Evolutionary conservation across 64 coral and sea anemone species (phyloP).

Genomic region (Stichodactyla helianthus): DNA sequence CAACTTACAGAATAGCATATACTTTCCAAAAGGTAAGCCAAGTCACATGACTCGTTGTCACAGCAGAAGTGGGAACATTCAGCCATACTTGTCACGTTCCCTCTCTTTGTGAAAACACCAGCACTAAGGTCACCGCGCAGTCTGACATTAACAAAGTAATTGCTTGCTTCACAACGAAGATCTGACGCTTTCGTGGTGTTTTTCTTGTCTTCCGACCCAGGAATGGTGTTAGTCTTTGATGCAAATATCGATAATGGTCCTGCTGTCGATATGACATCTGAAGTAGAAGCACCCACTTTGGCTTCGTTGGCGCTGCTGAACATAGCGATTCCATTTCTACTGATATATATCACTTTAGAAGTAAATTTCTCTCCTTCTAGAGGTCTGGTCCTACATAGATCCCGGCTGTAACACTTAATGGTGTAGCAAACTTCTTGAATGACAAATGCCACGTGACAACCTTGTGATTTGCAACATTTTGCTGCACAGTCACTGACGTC

Average conservation of each 20-base stretch:
- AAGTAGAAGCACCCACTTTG: slow-evolving; percentile 19
- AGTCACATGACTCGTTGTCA: slow-evolving; percentile 71
- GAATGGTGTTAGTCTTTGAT: neutral
- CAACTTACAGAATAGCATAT: slow-evolving; percentile 85
- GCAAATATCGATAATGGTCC: neutral
- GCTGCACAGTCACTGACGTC: slow-evolving; percentile 64
- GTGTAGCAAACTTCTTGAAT: slow-evolving; percentile 73
- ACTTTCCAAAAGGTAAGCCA: slow-evolving; percentile 72
- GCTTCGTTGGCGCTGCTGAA: slow-evolving; percentile 69
- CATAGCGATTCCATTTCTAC: slow-evolving; percentile 47
- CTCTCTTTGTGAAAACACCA: slow-evolving; percentile 63
- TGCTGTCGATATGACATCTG: neutral
- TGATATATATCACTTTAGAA: slow-evolving; percentile 64
- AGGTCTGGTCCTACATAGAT: slow-evolving; percentile 69
- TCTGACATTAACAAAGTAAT: slow-evolving; percentile 47
- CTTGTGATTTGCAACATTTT: slow-evolving; percentile 53
- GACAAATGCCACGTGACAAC: slow-evolving; percentile 79
- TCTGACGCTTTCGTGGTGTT: slow-evolving; percentile 1
- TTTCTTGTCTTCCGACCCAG: neutral
- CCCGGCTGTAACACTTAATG: slow-evolving; percentile 69
- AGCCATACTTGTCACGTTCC: slow-evolving; percentile 48
- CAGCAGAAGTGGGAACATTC: slow-evolving; percentile 74
- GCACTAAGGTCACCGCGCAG: slow-evolving; percentile 68
- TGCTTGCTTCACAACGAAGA: neutral
- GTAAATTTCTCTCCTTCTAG: slow-evolving; percentile 48